Evolutionary conservation across 2,888 invertebrate genomes (phyloP), one percentile per base, ranked within the genome.

Genomic region (Tachina fera): DNA sequence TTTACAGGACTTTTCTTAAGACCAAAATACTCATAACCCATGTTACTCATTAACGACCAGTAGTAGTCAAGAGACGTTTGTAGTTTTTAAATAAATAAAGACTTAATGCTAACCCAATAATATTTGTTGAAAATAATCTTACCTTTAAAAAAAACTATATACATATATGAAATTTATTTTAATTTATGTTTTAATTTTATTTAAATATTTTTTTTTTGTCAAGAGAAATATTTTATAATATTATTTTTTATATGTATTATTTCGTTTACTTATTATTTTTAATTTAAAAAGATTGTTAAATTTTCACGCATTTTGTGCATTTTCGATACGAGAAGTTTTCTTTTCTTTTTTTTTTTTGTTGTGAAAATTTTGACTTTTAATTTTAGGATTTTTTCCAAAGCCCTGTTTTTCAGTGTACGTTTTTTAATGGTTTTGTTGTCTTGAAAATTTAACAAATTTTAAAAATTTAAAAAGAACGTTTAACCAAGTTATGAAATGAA

Each of bases 271-370:
- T 74, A 60, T 31, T 19, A 31, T 75, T 71, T 71, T 10, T 43
- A 11, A 58, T 77, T 78, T 31, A 71, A 82, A 77, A 56, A 77
- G 84, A 77, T 79, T 85, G 85, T 84, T 84, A 86, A 83, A 83
- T 86, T 86, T 86, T 86, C 86, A 86, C 86, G 86, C 86, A 86
- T 86, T 86, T 86, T 86, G 86, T 86, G 86, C 86, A 86, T 86
- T 86, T 86, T 86, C 83, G 86, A 86, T 86, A 83, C 74, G 79
- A 80, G 63, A 83, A 71, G 79, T 86, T 84, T 71, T 61, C 19
- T 53, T 71, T 71, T 71, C 60, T 72, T 16, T 58, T 51, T 51
- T 72, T 71, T 71, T 65, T 72, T 16, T 58, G 60, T 51, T 72
- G 68, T 83, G 51, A 45, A 53, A 58, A 60, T 51, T 67, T 16